Base-by-base conservation (phyloP, 1,140 invertebrate genomes). In the Orius laevigatus region DNA sequence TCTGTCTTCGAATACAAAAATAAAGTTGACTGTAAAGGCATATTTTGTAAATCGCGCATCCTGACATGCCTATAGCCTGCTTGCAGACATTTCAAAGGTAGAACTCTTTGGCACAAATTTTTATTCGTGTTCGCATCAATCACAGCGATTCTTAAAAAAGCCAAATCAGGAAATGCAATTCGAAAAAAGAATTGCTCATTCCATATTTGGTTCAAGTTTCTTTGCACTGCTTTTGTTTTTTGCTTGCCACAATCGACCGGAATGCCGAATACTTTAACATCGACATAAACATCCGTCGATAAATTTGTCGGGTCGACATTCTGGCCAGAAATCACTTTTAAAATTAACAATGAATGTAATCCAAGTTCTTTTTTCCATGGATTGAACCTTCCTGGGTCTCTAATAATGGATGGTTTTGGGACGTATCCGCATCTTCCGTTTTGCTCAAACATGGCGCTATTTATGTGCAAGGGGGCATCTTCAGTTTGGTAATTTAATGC, bases 161-260 rank as follows among this genome's bases (percentile, higher is more conserved):
- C 86, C 33, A 95, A 68, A 54, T 95, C 90, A 11, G 80, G 75
- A 59, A 83, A 94, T 66, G 83, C 80, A 1, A 94, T 79, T 70
- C 85, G 75, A 60, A 94, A 93, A 55, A 75, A 79, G 56, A 92
- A 89, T 2, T 79, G 81, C 56, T 95, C 88, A 62, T 92, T 91
- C 87, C 90, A 97, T 32, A 92, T 85, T 0, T 91, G 91, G 63
- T 95, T 96, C 12, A 95, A 65, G 62, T 96, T 96, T 54, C 77
- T 75, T 47, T 79, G 77, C 1, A 88, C 73, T 0, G 82, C 71
- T 63, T 84, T 87, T 0, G 89, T 94, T 60, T 87, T 84, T 54
- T 88, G 79, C 62, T 93, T 92, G 54, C 71, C 76, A 60, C 85
- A 90, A 61, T 97, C 92, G 1, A 81, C 78, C 10, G 83, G 85